A percentile compares a stretch with the other conserved stretches of the same genome.
phyloP scores from a whole-genome alignment of 2,113 vertebrate species.

The Polyodon spathula region DNA sequence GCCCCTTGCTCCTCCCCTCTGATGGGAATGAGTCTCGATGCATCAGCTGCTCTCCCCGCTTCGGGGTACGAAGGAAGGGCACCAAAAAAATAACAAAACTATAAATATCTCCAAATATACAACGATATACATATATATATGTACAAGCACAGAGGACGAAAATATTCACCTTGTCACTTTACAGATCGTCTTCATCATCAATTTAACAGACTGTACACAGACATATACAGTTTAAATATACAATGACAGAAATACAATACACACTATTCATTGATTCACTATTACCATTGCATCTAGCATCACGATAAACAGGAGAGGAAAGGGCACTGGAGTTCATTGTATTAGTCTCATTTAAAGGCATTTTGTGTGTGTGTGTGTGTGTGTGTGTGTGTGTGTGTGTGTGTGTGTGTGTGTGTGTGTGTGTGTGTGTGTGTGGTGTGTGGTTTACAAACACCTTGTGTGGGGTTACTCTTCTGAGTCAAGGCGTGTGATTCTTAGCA shows the following conservation, averaged over 20 bases:
- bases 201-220: slow-evolving; percentile 85
- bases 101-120: slow-evolving; percentile 71
- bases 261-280: slow-evolving; percentile 52
- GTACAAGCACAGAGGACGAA: slow-evolving; percentile 70
- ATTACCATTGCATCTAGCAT: slow-evolving; percentile 43
- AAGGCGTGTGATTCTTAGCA: no score
- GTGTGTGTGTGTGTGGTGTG: no score
- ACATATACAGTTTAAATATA: slow-evolving; percentile 85
- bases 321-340: no score
- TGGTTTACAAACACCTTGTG: no score
- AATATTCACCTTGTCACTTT: slow-evolving; percentile 67
- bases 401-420: no score
- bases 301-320: slow-evolving; percentile 35
- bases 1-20: no score
- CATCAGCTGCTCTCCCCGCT: neutral
- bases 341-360: slow-evolving; percentile 26
- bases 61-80: slow-evolving; percentile 17
- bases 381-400: no score
- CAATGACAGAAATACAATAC: slow-evolving; percentile 71
- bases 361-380: no score
- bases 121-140: slow-evolving; percentile 49
- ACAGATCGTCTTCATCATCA: slow-evolving; percentile 53
- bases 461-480: no score
- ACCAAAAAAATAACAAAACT: slow-evolving; percentile 57
- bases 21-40: no score